phyloP scores from a whole-genome alignment of 2,113 vertebrate genomes.

The Grus americana region DNA sequence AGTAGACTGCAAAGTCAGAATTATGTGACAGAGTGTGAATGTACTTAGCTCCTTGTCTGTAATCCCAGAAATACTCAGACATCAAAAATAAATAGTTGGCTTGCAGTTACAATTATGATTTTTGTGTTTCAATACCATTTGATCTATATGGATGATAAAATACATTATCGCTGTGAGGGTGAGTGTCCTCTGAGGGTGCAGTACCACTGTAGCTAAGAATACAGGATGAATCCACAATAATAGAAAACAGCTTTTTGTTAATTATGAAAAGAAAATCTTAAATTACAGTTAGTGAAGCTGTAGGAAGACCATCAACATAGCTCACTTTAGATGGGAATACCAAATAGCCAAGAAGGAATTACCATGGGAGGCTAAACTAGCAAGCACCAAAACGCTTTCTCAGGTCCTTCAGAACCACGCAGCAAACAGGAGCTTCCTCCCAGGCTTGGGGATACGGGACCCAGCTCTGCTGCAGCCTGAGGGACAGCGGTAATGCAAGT shows the following conservation, averaged over 20 bases:
- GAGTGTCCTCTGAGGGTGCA: neutral
- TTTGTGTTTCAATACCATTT: conserved; percentile 55
- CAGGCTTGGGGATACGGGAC: no score
- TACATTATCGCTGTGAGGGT: conserved; percentile 18
- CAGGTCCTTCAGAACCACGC: neutral
- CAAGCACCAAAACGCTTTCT: neutral
- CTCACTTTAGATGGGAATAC: neutral
- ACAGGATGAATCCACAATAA: neutral
- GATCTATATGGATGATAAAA: conserved; percentile 80
- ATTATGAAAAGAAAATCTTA: neutral
- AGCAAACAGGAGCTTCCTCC: neutral
- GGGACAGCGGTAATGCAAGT: fast-evolving
- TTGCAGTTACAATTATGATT: conserved; percentile 52
- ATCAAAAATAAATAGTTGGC: neutral
- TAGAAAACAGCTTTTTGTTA: neutral
- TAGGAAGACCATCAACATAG: neutral
- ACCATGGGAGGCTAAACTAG: neutral
- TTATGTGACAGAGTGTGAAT: neutral
- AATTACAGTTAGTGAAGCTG: neutral
- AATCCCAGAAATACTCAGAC: neutral
- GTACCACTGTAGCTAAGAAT: neutral
- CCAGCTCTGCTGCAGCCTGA: neutral
- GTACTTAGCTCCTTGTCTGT: neutral
- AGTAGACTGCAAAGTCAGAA: conserved; percentile 3
- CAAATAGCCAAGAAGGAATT: neutral